A percentile compares a stretch with the other conserved stretches of the same genome.
Conservation (phyloP, 1,140 invertebrate genomes). For the Drosophila repletoides region DNA sequence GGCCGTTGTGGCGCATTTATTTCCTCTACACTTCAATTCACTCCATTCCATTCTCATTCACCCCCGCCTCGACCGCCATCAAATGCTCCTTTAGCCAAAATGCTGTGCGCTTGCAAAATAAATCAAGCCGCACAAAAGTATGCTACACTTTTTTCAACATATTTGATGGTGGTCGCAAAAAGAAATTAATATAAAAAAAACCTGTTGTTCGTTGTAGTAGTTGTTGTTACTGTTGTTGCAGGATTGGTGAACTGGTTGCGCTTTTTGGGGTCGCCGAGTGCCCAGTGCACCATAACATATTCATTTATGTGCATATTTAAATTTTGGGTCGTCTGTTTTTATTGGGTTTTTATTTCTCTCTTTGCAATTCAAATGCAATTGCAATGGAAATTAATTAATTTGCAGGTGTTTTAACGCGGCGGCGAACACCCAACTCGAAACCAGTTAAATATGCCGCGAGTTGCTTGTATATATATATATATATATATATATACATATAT, state of each 20-base stretch:
- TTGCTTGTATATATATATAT: too few relatives aligned
- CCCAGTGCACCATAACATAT: constrained; percentile 35
- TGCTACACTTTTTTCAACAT: constrained; percentile 46
- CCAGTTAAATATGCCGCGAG: constrained; percentile 14
- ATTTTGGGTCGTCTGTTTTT: constrained; percentile 24
- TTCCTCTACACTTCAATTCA: constrained; percentile 2
- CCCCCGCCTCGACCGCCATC: not conserved
- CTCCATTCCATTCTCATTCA: constrained; percentile 16
- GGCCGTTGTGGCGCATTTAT: constrained; percentile 9
- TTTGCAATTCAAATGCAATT: constrained; percentile 71
- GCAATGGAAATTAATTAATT: constrained; percentile 78
- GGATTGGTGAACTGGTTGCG: constrained; percentile 12
- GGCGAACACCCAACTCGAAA: not conserved
- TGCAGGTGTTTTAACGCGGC: constrained; percentile 34
- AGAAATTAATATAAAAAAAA: constrained; percentile 49
- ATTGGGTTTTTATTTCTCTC: constrained; percentile 48
- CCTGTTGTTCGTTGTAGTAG: constrained; percentile 29
- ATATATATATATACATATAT: too few relatives aligned
- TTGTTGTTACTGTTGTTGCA: constrained; percentile 3
- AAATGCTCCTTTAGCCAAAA: not conserved
- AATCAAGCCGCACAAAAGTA: constrained; percentile 60
- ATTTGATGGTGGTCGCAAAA: constrained; percentile 30
- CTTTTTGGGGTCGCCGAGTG: constrained; percentile 25
- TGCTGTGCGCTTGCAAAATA: constrained; percentile 42
- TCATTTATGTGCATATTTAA: constrained; percentile 47